These are phyloP conservation scores for Microdon myrmicae DNA, from an alignment of 2,888 invertebrate genomes.

Conservation along the genomic window DNA sequence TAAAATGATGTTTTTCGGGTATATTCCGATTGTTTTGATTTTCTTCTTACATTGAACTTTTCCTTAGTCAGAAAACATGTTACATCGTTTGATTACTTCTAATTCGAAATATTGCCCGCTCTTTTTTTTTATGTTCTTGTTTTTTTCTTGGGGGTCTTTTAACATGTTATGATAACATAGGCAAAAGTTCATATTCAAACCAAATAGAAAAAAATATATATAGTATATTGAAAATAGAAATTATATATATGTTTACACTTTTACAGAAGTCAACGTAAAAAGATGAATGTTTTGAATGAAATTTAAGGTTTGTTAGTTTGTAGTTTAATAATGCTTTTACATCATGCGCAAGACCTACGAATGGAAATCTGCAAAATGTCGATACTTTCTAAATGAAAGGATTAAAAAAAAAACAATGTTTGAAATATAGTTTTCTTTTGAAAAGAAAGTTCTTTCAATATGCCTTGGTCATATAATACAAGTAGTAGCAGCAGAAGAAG, in stretches of 20 bases:
- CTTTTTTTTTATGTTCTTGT: neutral
- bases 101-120: constrained; percentile 19
- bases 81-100: constrained; percentile 50
- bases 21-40: neutral
- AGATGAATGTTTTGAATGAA: constrained; percentile 1
- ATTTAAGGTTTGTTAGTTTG: constrained; percentile 9
- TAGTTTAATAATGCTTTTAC: constrained; percentile 22
- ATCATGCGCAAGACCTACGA: constrained; percentile 49
- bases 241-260: too few relatives aligned
- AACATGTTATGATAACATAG: constrained; percentile 36
- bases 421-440: constrained; percentile 11
- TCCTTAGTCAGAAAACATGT: constrained; percentile 45
- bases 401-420: too few relatives aligned
- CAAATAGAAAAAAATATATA: neutral
- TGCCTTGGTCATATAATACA: constrained; percentile 37
- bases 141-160: too few relatives aligned
- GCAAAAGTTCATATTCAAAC: constrained; percentile 37
- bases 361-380: constrained; percentile 34
- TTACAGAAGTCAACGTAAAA: constrained; percentile 5
- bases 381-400: constrained; percentile 34
- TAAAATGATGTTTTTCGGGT: neutral
- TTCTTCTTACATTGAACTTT: constrained; percentile 36
- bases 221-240: too few relatives aligned
- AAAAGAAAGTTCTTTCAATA: constrained; percentile 24
- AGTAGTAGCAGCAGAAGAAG: constrained; percentile 17